These are phyloP conservation scores for Biston stratarius DNA, from an alignment of 2,888 invertebrate species.

Conservation along the genomic window DNA sequence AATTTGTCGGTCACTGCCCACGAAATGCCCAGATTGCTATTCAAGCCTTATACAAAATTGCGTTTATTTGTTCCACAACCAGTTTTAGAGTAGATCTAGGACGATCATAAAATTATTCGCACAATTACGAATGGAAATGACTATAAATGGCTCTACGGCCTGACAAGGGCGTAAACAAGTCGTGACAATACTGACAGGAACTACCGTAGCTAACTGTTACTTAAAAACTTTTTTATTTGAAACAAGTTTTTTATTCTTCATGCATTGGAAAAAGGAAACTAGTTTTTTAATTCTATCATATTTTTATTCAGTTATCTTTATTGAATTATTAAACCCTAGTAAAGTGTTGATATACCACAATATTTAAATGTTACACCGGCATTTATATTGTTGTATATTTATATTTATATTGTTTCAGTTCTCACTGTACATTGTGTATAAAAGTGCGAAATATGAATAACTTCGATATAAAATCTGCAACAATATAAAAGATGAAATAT, in stretches of 20 bases:
- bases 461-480: conserved; percentile 80
- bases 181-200: conserved; percentile 24
- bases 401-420: conserved; percentile 52
- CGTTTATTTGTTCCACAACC: conserved; percentile 25
- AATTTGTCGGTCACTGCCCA: conserved; percentile 42
- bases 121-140: conserved; percentile 13
- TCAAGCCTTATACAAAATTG: conserved; percentile 30
- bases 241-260: conserved; percentile 1
- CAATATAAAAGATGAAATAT: conserved; percentile 14
- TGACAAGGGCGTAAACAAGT: conserved; percentile 25
- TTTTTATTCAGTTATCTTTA: too few species aligned
- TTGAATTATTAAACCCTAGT: neutral
- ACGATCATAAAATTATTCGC: conserved; percentile 22
- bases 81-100: conserved; percentile 20
- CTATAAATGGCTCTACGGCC: conserved; percentile 14
- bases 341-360: neutral
- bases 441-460: conserved; percentile 79
- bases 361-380: neutral
- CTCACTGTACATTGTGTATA: conserved; percentile 80
- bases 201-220: conserved; percentile 8
- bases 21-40: conserved; percentile 34
- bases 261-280: neutral
- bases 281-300: neutral
- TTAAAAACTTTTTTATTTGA: conserved; percentile 11
- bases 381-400: too few species aligned